phyloP scores from a whole-genome alignment of 2,888 invertebrate genomes.

The Pristionchus fissidentatus region DNA sequence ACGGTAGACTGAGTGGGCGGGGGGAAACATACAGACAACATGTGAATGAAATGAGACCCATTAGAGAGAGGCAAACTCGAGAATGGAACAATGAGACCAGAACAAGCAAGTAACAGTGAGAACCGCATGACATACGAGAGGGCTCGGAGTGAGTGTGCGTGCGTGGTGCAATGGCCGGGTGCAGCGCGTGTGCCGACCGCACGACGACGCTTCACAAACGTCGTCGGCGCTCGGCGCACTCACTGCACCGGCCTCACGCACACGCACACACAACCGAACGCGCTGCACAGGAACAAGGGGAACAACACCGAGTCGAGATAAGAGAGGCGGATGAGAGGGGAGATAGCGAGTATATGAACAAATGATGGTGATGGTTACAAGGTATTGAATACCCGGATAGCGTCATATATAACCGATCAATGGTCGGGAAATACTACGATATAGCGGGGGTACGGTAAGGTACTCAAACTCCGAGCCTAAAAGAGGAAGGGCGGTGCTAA shows the following conservation, averaged over 20 bases:
- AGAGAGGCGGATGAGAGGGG: neutral
- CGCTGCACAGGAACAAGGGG: neutral
- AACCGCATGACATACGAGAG: neutral
- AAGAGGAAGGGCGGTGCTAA: neutral
- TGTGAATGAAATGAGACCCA: neutral
- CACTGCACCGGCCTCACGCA: constrained; percentile 1
- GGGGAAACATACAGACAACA: constrained; percentile 21
- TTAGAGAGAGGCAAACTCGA: neutral
- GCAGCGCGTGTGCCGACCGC: constrained; percentile 21
- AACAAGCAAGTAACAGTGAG: neutral
- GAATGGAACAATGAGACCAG: constrained; percentile 19
- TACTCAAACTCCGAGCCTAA: neutral
- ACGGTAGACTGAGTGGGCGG: neutral
- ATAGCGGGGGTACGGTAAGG: neutral
- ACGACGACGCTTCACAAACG: constrained; percentile 39
- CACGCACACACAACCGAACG: neutral
- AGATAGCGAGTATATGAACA: neutral
- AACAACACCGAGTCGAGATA: constrained; percentile 10
- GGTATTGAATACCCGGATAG: constrained; percentile 22
- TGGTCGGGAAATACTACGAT: constrained; percentile 36
- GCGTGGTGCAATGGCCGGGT: constrained; percentile 36
- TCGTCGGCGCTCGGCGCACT: constrained; percentile 28
- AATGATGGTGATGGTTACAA: neutral
- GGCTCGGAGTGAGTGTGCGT: neutral
- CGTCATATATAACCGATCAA: constrained; percentile 8